phyloP scores from a whole-genome alignment of 2,113 vertebrate genomes.

The Microtus montanus region DNA sequence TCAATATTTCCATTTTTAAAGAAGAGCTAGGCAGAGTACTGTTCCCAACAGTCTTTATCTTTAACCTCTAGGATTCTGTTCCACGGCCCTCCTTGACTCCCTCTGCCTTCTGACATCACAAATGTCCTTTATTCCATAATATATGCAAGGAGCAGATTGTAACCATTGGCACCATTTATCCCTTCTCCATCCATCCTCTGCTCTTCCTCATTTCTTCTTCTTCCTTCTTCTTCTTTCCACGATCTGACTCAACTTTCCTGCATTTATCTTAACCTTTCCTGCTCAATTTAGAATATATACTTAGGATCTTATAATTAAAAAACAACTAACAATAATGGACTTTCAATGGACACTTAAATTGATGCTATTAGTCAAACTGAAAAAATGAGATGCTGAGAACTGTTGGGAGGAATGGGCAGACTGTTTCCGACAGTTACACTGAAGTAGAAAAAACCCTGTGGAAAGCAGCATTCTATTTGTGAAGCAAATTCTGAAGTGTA shows the following conservation, averaged over 20 bases:
- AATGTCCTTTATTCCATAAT: neutral
- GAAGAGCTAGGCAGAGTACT: neutral
- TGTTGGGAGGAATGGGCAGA: neutral
- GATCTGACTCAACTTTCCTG: neutral
- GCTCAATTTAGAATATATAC: neutral
- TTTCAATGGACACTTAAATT: neutral
- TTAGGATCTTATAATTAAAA: neutral
- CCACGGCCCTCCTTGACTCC: neutral
- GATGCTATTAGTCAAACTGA: neutral
- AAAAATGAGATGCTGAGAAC: neutral
- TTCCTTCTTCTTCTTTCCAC: neutral
- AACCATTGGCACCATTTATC: neutral
- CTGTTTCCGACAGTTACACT: neutral
- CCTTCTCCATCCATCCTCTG: too few relatives aligned
- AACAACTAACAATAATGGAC: neutral
- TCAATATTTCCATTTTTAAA: constrained; percentile 11
- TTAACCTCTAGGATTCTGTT: neutral
- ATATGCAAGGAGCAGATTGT: neutral
- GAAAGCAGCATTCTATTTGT: neutral
- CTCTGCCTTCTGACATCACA: neutral
- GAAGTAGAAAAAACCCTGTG: neutral
- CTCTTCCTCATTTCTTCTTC: neutral
- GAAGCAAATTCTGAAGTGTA: neutral
- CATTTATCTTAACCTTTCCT: neutral
- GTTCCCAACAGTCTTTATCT: neutral